Evolutionary conservation across 1,140 invertebrate genomes (phyloP).

Genomic region (Batillaria attramentaria): DNA sequence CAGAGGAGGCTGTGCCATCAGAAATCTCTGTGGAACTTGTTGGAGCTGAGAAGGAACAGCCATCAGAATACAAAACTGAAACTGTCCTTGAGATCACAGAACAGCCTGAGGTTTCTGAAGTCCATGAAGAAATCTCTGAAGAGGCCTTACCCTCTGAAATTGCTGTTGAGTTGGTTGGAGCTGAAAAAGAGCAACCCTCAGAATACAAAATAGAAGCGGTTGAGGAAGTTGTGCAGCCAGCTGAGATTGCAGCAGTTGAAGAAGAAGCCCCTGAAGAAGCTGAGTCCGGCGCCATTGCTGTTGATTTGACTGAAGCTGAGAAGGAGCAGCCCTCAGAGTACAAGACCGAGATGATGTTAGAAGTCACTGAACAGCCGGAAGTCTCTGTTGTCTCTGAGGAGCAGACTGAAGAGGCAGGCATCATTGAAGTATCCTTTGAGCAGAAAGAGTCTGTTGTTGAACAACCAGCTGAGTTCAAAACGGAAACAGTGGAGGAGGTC

Average conservation of each 20-base stretch:
- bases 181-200: conserved; percentile 38
- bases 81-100: conserved; percentile 35
- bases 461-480: conserved; percentile 32
- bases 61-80: conserved; percentile 44
- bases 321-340: conserved; percentile 39
- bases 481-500: conserved; percentile 31
- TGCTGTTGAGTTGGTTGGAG: conserved; percentile 41
- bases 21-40: conserved; percentile 41
- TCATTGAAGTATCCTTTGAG: conserved; percentile 38
- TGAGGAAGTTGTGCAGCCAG: conserved; percentile 39
- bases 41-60: conserved; percentile 37
- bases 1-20: conserved; percentile 32
- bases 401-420: conserved; percentile 26
- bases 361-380: conserved; percentile 43
- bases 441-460: conserved; percentile 27
- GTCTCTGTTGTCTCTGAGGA: conserved; percentile 42
- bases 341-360: conserved; percentile 41
- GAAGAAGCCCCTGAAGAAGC: conserved; percentile 39
- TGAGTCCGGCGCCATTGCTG: conserved; percentile 38
- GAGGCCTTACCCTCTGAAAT: conserved; percentile 42
- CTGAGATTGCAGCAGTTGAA: conserved; percentile 43
- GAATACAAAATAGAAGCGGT: conserved; percentile 42
- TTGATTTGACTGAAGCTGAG: conserved; percentile 41
- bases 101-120: conserved; percentile 24
- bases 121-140: conserved; percentile 32